A percentile compares a stretch with the other conserved stretches of the same genome.
These are phyloP conservation scores for Rhyacophila brunnea DNA, from an alignment of 1,140 invertebrate genomes.

Conservation along the genomic window DNA sequence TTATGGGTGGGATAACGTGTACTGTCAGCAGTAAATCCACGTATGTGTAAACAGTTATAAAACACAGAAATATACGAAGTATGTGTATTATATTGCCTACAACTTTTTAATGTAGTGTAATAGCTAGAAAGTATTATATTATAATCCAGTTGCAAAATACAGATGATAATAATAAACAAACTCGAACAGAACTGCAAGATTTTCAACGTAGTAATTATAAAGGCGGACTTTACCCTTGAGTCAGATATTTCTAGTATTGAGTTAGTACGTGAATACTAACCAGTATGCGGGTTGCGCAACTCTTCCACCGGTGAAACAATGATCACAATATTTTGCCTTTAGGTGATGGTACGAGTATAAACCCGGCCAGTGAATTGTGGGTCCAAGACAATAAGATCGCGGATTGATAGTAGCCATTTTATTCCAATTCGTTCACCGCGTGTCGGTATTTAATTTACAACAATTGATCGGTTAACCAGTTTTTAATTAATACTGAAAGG, in stretches of 20 bases:
- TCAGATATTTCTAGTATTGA: slow-evolving; percentile 24
- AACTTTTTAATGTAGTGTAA: no score
- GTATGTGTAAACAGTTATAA: no score
- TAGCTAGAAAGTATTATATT: no score
- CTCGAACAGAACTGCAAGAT: no score
- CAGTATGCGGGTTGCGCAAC: slow-evolving; percentile 30
- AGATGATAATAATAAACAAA: no score
- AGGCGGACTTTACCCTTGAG: slow-evolving; percentile 25
- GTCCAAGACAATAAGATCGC: slow-evolving; percentile 25
- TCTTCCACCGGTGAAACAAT: slow-evolving; percentile 15
- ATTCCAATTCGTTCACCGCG: slow-evolving; percentile 9
- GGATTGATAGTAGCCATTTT: slow-evolving; percentile 21
- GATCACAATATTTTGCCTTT: slow-evolving; percentile 15
- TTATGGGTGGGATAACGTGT: no score
- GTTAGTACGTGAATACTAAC: slow-evolving; percentile 26
- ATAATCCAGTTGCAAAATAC: no score
- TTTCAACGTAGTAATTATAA: not conserved
- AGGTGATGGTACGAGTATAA: slow-evolving; percentile 22
- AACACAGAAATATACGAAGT: no score
- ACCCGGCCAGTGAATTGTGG: slow-evolving; percentile 14
- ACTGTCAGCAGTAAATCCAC: no score
- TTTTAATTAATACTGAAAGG: slow-evolving; percentile 31
- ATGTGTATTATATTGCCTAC: no score
- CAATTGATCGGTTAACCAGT: slow-evolving; percentile 25
- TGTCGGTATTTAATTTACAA: slow-evolving; percentile 30